Conservation (phyloP, 2,797 vertebrate species). For the Anisognathus igniventris region DNA sequence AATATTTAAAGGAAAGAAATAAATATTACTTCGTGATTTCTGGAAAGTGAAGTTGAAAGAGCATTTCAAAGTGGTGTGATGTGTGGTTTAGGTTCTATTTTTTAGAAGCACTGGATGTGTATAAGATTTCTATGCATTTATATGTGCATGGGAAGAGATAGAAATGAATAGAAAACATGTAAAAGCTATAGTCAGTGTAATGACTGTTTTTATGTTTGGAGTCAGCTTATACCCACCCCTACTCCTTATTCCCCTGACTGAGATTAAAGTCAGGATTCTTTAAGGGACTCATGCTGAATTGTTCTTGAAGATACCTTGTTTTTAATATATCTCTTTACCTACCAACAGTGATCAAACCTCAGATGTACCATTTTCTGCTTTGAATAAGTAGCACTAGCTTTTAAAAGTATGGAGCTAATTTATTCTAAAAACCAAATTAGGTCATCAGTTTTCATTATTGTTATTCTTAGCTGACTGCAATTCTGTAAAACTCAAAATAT, state of each 20-base stretch:
- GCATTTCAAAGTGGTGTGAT: not conserved
- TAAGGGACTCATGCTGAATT: not conserved
- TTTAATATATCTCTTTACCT: not conserved
- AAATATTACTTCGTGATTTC: not conserved
- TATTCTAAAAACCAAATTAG: not conserved
- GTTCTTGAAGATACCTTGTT: not conserved
- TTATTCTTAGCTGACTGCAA: not conserved
- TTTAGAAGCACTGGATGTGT: not conserved
- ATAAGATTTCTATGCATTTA: fast-evolving
- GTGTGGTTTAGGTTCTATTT: not conserved
- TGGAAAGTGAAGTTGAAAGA: not conserved
- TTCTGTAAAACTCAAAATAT: not conserved
- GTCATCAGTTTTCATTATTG: not conserved
- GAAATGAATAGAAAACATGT: not conserved
- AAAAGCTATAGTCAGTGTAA: not conserved
- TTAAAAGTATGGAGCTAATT: not conserved
- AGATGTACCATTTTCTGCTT: not conserved
- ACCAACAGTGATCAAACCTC: not conserved
- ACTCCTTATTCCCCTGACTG: not conserved
- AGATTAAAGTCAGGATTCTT: not conserved
- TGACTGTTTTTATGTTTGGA: not conserved
- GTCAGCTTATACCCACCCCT: fast-evolving
- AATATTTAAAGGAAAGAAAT: not conserved
- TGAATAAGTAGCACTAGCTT: not conserved
- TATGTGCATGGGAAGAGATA: not conserved